Base-by-base conservation (phyloP, 1,140 invertebrate species). In the Rhynchophorus ferrugineus region DNA sequence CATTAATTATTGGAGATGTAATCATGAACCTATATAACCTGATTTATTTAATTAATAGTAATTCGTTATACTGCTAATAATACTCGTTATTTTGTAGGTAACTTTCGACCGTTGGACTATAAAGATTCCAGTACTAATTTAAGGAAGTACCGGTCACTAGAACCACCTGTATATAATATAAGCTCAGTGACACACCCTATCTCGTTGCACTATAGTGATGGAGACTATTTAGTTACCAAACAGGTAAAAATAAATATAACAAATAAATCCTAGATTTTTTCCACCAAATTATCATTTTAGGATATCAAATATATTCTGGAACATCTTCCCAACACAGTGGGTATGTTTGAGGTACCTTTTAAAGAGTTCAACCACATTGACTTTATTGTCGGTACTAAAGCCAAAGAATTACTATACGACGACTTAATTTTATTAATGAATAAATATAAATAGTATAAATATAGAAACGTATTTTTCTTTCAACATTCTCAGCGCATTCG, bases 351-450 rank as follows among this genome's bases (percentile, higher is more conserved):
- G 59, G 70, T 86, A 5, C 74, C 77, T 0, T 69, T 76, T 44
- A 63, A 69, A 1, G 69, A 78, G 36, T 88, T 84, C 70, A 84
- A 80, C 63, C 82, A 86, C 60, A 73, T 84, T 53, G 83, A 87
- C 69, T 87, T 84, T 71, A 73, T 80, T 50, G 84, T 78, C 71
- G 82, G 78, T 0, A 71, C 73, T 13, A 74, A 79, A 54, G 71
- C 77, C 0, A 76, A 76, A 54, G 68, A 69, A 52, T 66, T 80
- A 9, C 65, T 85, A 3, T 82, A 85, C 64, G 67, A 79, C 14
- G 65, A 61, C 48, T 47, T 73, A 17, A 53, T 72, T 13, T 44
- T 24, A 19, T 54, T 67, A 33, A 58, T 68, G 58, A 57, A 64
- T 49, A 64, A 66, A 49, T 61, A 66, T 51, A 59, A 48, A 46